Evolutionary conservation across 2,888 invertebrate species (phyloP), one percentile per base, ranked within the genome.

Genomic region (Digitonthophagus gazella): DNA sequence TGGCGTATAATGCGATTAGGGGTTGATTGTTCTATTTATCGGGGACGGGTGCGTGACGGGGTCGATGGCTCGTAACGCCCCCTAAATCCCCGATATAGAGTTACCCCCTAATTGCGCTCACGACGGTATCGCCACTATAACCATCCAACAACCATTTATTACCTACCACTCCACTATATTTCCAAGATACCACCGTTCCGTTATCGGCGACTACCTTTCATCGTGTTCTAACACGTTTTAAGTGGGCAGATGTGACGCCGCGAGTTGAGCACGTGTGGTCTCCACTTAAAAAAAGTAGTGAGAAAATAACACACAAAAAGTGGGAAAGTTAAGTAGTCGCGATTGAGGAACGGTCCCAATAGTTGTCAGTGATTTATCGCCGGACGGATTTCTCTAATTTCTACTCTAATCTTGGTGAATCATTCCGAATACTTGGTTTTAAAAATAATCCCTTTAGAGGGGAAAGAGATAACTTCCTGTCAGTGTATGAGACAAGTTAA

Each of bases 271-370:
- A 61, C 61, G 61, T 61, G 61, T 61, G 61, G 61, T 61, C 61
- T 19, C 61, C 61, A 61, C 61, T 61, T 61, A 20, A 61, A 61
- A 61, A 61, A 61, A 57, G n/a, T n/a, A n/a, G n/a, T n/a, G n/a
- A n/a, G n/a, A 44, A 44, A 44, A 44, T 44, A 44, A 11, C 8
- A 44, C n/a, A n/a, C n/a, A 44, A 44, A 44, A 44, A 44, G 11
- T 44, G 28, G 28, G 28, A 44, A 8, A 1, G 28, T 44, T 44
- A 44, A 44, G 2, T n/a, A n/a, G n/a, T n/a, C n/a, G n/a, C n/a
- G n/a, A n/a, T 44, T 44, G 11, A 5, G 28, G n/a, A n/a, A n/a
- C n/a, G n/a, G n/a, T n/a, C n/a, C n/a, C n/a, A n/a, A 44, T 44
- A 44, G 28, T 44, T 44, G 28, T 44, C 28, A 44, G 28, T 44